These are phyloP conservation scores for Piprites chloris DNA, from an alignment of 2,113 vertebrate species.

Conservation along the genomic window DNA sequence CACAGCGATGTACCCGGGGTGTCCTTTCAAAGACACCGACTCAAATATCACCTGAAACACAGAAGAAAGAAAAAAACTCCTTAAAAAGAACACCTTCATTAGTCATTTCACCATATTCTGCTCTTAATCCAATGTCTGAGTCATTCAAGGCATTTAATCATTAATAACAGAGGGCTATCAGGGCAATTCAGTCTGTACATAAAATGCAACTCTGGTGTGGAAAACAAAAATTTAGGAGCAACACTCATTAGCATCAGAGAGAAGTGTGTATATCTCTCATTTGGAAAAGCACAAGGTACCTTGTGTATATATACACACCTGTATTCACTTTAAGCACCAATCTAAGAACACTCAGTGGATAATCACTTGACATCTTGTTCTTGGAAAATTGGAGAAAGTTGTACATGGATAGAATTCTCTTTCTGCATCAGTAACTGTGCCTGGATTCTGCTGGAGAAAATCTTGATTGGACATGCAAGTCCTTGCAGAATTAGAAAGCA, in stretches of 20 bases:
- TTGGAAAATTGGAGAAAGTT: background rate
- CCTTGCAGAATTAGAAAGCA: background rate
- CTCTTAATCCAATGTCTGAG: background rate
- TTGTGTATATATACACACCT: background rate
- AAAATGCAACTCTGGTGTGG: background rate
- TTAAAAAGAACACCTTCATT: background rate
- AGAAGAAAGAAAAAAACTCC: background rate
- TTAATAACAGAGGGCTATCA: background rate
- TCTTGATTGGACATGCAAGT: background rate
- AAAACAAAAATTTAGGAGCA: background rate
- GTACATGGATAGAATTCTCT: background rate
- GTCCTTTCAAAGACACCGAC: slow-evolving; percentile 90
- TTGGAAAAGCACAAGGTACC: background rate
- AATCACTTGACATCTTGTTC: background rate
- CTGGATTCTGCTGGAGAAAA: background rate
- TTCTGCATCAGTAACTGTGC: background rate
- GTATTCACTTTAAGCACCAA: background rate
- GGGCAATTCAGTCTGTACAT: background rate
- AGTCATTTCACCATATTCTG: background rate
- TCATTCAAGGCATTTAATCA: background rate
- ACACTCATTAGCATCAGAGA: background rate
- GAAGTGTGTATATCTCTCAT: background rate
- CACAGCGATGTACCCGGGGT: slow-evolving; percentile 92
- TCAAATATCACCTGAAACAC: slow-evolving; percentile 94
- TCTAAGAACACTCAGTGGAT: background rate